Percentiles rank a stretch among this genome's conserved stretches.
These are phyloP conservation scores for Bos indicus DNA, from an alignment of 2,113 vertebrate species.

Conservation along the genomic window DNA sequence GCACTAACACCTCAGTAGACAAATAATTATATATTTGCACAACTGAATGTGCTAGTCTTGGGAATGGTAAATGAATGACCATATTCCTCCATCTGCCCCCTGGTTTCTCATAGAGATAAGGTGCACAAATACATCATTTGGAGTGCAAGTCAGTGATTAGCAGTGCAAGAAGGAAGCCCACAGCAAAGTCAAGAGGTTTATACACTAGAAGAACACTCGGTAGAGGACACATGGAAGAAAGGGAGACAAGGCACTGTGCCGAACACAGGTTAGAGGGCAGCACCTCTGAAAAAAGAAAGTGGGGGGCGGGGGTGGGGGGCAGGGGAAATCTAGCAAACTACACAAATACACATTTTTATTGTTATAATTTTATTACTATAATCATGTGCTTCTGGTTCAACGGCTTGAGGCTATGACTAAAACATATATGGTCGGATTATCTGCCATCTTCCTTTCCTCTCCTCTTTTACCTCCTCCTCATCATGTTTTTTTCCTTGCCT, in stretches of 20 bases:
- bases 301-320: too few species aligned
- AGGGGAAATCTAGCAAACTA: background rate
- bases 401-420: background rate
- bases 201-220: background rate
- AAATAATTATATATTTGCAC: background rate
- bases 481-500: background rate
- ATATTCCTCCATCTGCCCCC: background rate
- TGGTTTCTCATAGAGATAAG: background rate
- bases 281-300: background rate
- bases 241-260: background rate
- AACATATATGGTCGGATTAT: background rate
- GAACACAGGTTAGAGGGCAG: background rate
- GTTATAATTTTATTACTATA: background rate
- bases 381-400: background rate
- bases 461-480: background rate
- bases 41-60: background rate
- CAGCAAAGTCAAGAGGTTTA: background rate
- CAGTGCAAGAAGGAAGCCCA: background rate
- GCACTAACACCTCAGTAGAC: background rate
- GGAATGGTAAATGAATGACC: background rate
- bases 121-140: rapidly evolving
- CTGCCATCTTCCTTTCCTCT: background rate
- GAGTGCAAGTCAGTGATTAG: background rate
- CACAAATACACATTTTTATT: background rate
- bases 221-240: background rate